Percentiles rank a stretch among this genome's conserved stretches.
phyloP scores from a whole-genome alignment of 2,888 invertebrate species.

The Thecophora atra region DNA sequence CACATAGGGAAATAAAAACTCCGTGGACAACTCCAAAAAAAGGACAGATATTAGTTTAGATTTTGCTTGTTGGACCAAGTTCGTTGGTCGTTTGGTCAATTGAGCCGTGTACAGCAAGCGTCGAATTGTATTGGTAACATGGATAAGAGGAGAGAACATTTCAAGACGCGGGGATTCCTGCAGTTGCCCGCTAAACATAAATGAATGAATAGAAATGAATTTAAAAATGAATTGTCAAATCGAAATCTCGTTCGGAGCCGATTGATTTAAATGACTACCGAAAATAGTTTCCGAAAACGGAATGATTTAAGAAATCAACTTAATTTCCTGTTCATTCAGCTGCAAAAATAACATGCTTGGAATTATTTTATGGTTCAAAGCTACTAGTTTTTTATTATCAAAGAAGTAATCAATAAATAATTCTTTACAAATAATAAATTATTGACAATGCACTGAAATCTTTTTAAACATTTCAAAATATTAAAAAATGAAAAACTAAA shows the following conservation, averaged over 20 bases:
- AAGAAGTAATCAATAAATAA: too few relatives aligned
- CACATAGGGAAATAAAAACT: background rate
- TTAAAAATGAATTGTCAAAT: background rate
- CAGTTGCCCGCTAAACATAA: background rate
- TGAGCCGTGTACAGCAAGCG: background rate
- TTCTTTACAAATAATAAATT: too few relatives aligned
- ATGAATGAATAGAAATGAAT: background rate
- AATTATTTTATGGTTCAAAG: too few relatives aligned
- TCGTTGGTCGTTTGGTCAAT: background rate
- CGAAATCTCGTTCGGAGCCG: background rate
- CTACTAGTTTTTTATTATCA: too few relatives aligned
- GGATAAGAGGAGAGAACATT: slow-evolving; percentile 12
- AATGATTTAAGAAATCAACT: background rate
- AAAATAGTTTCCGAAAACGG: background rate
- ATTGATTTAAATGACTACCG: background rate
- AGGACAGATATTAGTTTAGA: background rate
- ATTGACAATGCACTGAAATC: too few relatives aligned
- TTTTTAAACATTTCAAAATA: too few relatives aligned
- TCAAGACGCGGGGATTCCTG: background rate
- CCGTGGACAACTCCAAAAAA: too few relatives aligned
- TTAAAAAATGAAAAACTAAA: too few relatives aligned
- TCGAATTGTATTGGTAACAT: slow-evolving; percentile 15
- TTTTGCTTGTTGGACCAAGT: background rate
- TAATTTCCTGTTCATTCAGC: too few relatives aligned
- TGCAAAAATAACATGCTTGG: too few relatives aligned